Conservation (phyloP, 2,888 invertebrate species). For the Melinaea menophilus region DNA sequence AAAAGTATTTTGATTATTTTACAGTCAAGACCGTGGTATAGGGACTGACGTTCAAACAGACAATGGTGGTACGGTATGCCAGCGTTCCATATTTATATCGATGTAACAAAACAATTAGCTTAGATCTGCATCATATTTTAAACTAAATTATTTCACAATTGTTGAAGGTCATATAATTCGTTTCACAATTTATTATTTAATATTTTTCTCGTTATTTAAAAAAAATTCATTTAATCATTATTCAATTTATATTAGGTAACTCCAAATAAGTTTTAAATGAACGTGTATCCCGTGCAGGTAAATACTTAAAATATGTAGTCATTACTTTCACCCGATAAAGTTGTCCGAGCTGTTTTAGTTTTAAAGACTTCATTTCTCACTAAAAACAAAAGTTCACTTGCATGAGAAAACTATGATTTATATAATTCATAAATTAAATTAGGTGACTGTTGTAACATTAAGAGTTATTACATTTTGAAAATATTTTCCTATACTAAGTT, state of each 20-base stretch:
- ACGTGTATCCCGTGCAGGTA: background rate
- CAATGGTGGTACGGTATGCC: constrained; percentile 48
- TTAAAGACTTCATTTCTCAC: too few relatives aligned
- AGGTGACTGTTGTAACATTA: too few relatives aligned
- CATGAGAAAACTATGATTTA: too few relatives aligned
- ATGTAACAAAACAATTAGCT: constrained; percentile 6
- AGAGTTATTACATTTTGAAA: too few relatives aligned
- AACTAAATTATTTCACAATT: background rate
- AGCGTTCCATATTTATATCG: constrained; percentile 27
- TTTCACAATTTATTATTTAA: background rate
- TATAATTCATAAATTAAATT: too few relatives aligned
- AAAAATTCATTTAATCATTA: too few relatives aligned
- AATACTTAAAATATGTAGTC: background rate
- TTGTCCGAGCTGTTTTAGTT: background rate
- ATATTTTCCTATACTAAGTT: too few relatives aligned
- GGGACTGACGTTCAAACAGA: constrained; percentile 52
- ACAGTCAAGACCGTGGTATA: constrained; percentile 10
- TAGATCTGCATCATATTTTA: background rate
- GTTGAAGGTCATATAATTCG: background rate
- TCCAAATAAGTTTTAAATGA: background rate
- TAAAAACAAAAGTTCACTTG: too few relatives aligned
- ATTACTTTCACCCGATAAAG: constrained; percentile 1
- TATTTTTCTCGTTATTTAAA: too few relatives aligned
- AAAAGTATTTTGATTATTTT: background rate
- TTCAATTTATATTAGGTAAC: too few relatives aligned